These are phyloP conservation scores for Macropis europaea DNA, from an alignment of 2,888 invertebrate species.

Conservation along the genomic window DNA sequence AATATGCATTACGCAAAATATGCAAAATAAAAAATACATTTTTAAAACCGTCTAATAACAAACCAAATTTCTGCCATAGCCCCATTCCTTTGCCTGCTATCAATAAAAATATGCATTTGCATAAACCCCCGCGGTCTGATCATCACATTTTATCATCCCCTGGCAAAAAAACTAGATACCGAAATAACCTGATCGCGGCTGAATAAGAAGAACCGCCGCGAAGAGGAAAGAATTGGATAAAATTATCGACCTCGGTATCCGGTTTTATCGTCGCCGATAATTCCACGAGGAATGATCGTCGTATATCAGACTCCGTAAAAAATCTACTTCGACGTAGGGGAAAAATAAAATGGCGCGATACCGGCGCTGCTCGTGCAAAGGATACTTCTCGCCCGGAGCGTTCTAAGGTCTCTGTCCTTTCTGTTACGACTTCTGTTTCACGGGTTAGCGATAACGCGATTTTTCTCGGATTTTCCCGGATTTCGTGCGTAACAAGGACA, in stretches of 20 bases:
- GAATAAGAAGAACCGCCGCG: too few relatives aligned
- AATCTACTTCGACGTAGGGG: not conserved
- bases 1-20: too few relatives aligned
- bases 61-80: too few relatives aligned
- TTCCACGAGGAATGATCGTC: not conserved
- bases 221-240: not conserved
- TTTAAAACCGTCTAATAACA: too few relatives aligned
- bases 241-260: slow-evolving; percentile 1
- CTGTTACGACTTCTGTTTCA: slow-evolving; percentile 54
- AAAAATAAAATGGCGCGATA: slow-evolving; percentile 20
- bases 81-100: too few relatives aligned
- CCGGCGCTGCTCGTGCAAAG: not conserved
- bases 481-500: slow-evolving; percentile 30
- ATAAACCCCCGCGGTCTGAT: too few relatives aligned
- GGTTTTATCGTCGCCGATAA: slow-evolving; percentile 19
- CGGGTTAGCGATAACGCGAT: slow-evolving; percentile 61
- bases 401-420: slow-evolving; percentile 11
- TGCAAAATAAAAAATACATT: too few relatives aligned
- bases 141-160: too few relatives aligned
- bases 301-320: slow-evolving; percentile 20
- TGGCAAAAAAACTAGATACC: too few relatives aligned
- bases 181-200: too few relatives aligned
- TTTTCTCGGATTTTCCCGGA: slow-evolving; percentile 58
- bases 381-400: slow-evolving; percentile 7
- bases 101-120: too few relatives aligned